Percentiles rank a stretch among this genome's conserved stretches.
Conservation (phyloP, 2,888 invertebrate species). For the Oxyscelio sp. region DNA sequence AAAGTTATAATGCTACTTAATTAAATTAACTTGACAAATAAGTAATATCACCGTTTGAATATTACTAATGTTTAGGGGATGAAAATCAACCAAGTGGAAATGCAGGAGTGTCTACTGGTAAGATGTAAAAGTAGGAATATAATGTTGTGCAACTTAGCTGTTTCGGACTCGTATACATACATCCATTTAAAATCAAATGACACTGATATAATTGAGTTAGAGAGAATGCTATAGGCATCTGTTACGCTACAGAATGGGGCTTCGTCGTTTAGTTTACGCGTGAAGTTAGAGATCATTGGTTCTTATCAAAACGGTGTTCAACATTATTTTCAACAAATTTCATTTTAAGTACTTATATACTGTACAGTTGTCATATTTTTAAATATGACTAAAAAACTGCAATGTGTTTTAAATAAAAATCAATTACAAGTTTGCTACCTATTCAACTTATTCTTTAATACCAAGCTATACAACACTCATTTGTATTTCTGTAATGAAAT, state of each 20-base stretch:
- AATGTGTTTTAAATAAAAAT: no score
- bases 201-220: conserved; percentile 85
- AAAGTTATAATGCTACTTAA: no score
- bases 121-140: conserved; percentile 72
- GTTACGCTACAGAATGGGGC: conserved; percentile 85
- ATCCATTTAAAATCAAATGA: conserved; percentile 79
- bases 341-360: no score
- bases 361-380: no score
- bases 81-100: conserved; percentile 84
- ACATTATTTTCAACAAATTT: not conserved
- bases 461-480: no score
- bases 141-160: conserved; percentile 66
- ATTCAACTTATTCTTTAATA: no score
- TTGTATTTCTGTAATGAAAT: no score
- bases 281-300: conserved; percentile 54
- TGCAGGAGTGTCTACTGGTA: conserved; percentile 85
- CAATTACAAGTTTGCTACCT: no score
- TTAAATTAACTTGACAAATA: conserved; percentile 1
- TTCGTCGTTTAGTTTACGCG: conserved; percentile 82
- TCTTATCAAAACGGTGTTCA: conserved; percentile 12
- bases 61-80: conserved; percentile 79
- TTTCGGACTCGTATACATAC: conserved; percentile 61
- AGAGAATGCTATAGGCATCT: conserved; percentile 82
- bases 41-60: conserved; percentile 16
- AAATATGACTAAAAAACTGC: no score